phyloP scores from a whole-genome alignment of 2,888 invertebrate species.

The Helleia helle region DNA sequence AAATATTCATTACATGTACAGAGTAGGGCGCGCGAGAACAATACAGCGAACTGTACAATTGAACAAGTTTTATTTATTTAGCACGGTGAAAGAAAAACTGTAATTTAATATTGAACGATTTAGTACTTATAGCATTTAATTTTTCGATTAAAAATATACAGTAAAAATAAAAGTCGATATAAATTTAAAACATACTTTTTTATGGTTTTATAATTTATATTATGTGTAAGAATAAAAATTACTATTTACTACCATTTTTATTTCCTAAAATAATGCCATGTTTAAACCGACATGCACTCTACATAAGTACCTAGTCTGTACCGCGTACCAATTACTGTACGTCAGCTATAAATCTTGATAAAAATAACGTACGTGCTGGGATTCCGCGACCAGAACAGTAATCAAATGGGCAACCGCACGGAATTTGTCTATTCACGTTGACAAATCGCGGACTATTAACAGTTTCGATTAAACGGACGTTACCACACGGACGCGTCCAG shows the following conservation, averaged over 20 bases:
- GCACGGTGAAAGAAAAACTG: slow-evolving; percentile 1
- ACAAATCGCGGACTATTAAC: slow-evolving; percentile 43
- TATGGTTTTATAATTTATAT: too few relatives aligned
- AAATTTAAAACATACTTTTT: not conserved
- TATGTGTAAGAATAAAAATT: too few relatives aligned
- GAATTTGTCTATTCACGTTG: slow-evolving; percentile 39
- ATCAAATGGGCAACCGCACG: slow-evolving; percentile 17
- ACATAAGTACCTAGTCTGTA: slow-evolving; percentile 6
- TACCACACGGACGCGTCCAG: slow-evolving; percentile 35
- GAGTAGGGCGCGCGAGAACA: slow-evolving; percentile 8
- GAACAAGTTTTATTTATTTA: not conserved
- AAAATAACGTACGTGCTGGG: slow-evolving; percentile 38
- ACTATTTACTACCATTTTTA: too few relatives aligned
- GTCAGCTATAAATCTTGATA: slow-evolving; percentile 48
- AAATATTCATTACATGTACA: slow-evolving; percentile 12
- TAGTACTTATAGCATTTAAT: too few relatives aligned
- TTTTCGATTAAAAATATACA: too few relatives aligned
- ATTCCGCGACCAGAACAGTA: too few relatives aligned
- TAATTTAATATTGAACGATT: too few relatives aligned
- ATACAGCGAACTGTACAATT: too few relatives aligned
- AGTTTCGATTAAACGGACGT: slow-evolving; percentile 29
- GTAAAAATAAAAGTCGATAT: too few relatives aligned
- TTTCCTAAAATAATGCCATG: not conserved
- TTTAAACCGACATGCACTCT: slow-evolving; percentile 1
- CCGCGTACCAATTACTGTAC: slow-evolving; percentile 37